These are phyloP conservation scores for Geopemphigus sp. DNA, from an alignment of 1,140 invertebrate species.

Conservation along the genomic window DNA sequence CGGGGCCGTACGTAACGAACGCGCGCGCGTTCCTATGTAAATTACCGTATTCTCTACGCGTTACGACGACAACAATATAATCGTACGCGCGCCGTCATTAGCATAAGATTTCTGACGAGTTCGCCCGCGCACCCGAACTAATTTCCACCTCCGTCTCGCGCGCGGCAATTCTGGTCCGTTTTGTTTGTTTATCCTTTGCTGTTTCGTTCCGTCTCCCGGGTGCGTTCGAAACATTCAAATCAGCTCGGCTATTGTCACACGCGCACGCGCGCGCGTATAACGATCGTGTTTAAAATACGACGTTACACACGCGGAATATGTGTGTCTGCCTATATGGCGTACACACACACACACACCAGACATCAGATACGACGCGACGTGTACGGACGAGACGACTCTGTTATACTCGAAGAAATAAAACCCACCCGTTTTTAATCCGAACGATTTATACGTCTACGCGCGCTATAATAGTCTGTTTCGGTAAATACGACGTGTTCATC, in stretches of 20 bases:
- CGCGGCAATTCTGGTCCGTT: conserved; percentile 1
- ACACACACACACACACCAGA: background rate
- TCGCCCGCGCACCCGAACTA: background rate
- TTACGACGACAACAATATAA: background rate
- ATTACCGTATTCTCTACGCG: conserved; percentile 7
- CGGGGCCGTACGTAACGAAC: background rate
- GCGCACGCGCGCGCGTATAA: conserved; percentile 8
- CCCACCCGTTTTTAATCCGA: background rate
- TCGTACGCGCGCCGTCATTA: background rate
- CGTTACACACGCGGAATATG: background rate
- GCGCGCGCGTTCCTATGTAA: background rate
- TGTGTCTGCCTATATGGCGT: background rate
- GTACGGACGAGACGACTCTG: background rate
- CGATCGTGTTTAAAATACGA: conserved; percentile 24
- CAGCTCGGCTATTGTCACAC: conserved; percentile 18
- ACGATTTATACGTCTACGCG: too few species aligned
- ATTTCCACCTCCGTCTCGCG: background rate
- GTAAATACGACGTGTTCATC: background rate
- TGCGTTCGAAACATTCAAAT: conserved; percentile 15
- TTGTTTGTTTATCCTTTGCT: background rate
- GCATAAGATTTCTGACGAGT: conserved; percentile 33
- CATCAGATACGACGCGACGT: background rate
- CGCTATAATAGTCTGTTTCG: background rate
- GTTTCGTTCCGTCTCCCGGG: background rate
- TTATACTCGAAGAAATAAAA: background rate